These are phyloP conservation scores for Gymnogyps californianus DNA, from an alignment of 2,113 vertebrate species.

Conservation along the genomic window DNA sequence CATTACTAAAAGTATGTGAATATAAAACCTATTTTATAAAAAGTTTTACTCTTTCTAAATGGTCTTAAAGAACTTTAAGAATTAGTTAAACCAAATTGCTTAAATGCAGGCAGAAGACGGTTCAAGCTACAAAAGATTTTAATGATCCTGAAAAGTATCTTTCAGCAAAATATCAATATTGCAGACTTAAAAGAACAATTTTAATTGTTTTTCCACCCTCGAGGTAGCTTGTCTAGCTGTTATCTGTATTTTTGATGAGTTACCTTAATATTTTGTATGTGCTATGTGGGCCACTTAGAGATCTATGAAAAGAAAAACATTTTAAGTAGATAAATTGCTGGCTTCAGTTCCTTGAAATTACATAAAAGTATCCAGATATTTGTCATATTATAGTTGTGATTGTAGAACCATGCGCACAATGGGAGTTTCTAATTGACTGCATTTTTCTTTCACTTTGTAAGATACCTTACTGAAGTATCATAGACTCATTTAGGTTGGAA, in stretches of 20 bases:
- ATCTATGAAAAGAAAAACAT: neutral
- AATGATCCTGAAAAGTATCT: neutral
- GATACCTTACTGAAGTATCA: neutral
- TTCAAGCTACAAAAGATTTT: neutral
- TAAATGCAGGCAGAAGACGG: neutral
- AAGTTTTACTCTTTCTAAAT: too few relatives aligned
- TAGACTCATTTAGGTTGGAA: too few relatives aligned
- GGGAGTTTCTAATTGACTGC: neutral
- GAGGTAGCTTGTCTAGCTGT: neutral
- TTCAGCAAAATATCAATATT: neutral
- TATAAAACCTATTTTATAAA: too few relatives aligned
- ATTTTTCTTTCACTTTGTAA: neutral
- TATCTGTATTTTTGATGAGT: neutral
- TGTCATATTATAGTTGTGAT: neutral
- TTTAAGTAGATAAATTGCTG: neutral
- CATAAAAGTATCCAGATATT: neutral
- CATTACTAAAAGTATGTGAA: too few relatives aligned
- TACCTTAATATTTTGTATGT: neutral
- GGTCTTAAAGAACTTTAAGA: too few relatives aligned
- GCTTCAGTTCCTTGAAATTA: neutral
- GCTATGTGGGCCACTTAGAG: neutral
- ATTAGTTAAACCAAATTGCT: neutral
- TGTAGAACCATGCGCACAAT: neutral
- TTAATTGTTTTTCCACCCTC: neutral
- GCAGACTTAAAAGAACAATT: neutral